A percentile compares a stretch with the other conserved stretches of the same genome.
Conservation (phyloP, 2,888 invertebrate genomes). For the Theodoxus fluviatilis region DNA sequence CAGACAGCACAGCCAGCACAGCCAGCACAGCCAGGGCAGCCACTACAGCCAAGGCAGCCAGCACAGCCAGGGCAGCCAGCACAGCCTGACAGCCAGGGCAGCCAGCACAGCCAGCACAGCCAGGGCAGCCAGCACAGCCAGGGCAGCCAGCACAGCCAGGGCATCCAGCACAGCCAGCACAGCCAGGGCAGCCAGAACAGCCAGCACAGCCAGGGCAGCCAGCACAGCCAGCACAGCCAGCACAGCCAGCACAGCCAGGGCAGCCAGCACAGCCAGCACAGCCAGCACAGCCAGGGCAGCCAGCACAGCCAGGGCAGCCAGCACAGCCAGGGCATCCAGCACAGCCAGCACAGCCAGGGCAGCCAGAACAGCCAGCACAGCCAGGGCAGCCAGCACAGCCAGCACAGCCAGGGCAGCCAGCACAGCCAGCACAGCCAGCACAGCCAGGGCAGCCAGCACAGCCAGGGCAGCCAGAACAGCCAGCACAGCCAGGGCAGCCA, state of each 20-base stretch:
- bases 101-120: background rate
- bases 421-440: background rate
- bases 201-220: background rate
- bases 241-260: background rate
- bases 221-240: background rate
- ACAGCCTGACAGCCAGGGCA: no score
- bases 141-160: background rate
- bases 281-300: background rate
- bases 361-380: background rate
- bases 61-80: background rate
- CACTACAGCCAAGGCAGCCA: no score
- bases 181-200: background rate
- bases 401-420: background rate
- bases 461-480: no score
- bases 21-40: background rate
- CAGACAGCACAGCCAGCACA: no score
- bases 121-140: no score
- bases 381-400: background rate
- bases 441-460: no score
- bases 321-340: background rate
- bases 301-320: no score
- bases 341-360: background rate
- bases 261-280: no score
- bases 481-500: background rate
- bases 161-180: background rate